These are phyloP conservation scores for Pyrochroa serraticornis DNA, from an alignment of 2,888 invertebrate species.

Conservation along the genomic window DNA sequence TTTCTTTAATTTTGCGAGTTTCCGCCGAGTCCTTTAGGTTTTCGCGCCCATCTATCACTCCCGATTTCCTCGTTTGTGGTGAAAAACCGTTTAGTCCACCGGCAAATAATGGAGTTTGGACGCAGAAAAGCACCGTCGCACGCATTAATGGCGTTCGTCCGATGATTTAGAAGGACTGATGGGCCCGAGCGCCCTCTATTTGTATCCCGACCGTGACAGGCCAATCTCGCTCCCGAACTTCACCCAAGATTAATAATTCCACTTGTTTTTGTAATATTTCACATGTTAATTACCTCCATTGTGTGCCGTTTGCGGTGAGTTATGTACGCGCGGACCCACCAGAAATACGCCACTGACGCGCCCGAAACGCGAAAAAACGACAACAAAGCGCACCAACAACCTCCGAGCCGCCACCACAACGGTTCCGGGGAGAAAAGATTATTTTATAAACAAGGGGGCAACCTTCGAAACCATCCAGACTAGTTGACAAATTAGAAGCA, in stretches of 20 bases:
- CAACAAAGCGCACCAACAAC: too few relatives aligned
- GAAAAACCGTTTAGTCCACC: constrained; percentile 14
- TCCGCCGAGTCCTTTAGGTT: too few relatives aligned
- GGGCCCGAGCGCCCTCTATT: constrained; percentile 51
- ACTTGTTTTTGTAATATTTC: constrained; percentile 58
- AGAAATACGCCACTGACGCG: constrained; percentile 1
- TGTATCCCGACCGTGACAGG: constrained; percentile 54
- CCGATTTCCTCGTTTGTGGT: too few relatives aligned
- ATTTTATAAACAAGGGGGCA: too few relatives aligned
- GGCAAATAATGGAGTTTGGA: constrained; percentile 20
- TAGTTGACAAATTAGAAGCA: too few relatives aligned
- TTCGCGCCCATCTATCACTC: too few relatives aligned
- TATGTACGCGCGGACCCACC: constrained; percentile 28
- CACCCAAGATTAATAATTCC: constrained; percentile 56
- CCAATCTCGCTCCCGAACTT: constrained; percentile 56
- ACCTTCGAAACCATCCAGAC: too few relatives aligned
- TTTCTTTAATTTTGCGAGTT: too few relatives aligned
- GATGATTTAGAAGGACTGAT: constrained; percentile 54
- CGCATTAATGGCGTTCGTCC: constrained; percentile 43
- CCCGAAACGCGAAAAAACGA: too few relatives aligned
- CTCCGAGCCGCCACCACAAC: too few relatives aligned
- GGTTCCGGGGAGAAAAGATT: too few relatives aligned
- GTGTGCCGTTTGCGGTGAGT: constrained; percentile 45
- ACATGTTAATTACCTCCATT: constrained; percentile 55
- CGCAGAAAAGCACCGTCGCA: constrained; percentile 5